Evolutionary conservation across 2,797 vertebrate species (phyloP), one percentile per base, ranked within the genome.

Genomic region (Etheostoma perlongum): DNA sequence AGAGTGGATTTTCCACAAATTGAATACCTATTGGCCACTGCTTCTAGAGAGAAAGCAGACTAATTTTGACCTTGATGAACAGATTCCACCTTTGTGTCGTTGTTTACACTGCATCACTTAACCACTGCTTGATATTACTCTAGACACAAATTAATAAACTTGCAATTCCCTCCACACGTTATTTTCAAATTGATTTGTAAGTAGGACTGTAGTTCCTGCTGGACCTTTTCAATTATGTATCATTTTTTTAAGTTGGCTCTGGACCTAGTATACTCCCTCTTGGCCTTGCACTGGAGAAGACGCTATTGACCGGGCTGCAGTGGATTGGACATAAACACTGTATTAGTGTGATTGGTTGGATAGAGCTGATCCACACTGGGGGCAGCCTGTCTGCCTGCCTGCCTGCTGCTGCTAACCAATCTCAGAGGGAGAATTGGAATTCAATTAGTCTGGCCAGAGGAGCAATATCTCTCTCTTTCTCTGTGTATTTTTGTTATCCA

Each of bases 331-430:
- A 89, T 91, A 89, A 89, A 91, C 85, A 92, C 83, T 92, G 91
- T 92, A 93, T 93, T 93, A 91, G 90, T 87, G 90, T 91, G 92
- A 93, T 92, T 92, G 90, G 90, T 87, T 89, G 87, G 86, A 86
- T 81, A 67, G 85, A 85, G 87, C 87, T 87, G 91, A 92, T 92
- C 89, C 87, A 85, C 79, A 88, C 89, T 84, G 55, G 84, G 82
- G 89, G 85, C 85, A 84, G 88, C 82, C 88, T 84, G 89, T 88
- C 90, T 89, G 89, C 83, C 81, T 85, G 84, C 85, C 87, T 90
- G 84, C 85, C 87, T 90, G 84, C 71, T 88, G 69, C 86, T 87
- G 77, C 88, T 89, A 90, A 92, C 90, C 91, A 92, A 93, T 93
- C 91, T 92, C 90, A 74, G 62, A 89, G 88, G 88, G 74, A 87